Base-by-base conservation (phyloP, 2,113 vertebrate genomes). In the Aptenodytes forsteri region DNA sequence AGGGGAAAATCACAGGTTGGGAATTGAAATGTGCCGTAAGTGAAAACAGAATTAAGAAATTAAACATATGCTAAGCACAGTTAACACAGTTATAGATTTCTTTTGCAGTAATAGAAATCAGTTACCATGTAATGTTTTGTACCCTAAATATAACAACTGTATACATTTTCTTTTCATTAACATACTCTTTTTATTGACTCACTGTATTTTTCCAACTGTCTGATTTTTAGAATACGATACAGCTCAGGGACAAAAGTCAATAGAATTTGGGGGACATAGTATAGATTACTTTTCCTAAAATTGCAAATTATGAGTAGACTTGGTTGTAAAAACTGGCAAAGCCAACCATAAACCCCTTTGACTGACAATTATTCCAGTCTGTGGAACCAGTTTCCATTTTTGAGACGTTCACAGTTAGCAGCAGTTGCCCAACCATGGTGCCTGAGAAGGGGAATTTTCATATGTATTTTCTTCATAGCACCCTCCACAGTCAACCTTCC, bases 1-100 rank as follows among this genome's bases (percentile, higher is more conserved):
- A 91, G 61, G 76, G 67, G 77, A 81, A 83, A 94, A 96, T 92
- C 55, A 78, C 71, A 90, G 66, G 84, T 96, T 87, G 75, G 67
- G 36, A 56, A 79, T 7, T 67, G n/a, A 64, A 95, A 89, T 65
- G 27, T 64, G 81, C 73, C 66, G 8, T 81, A 87, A 96, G 61
- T 89, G 72, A 61, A 85, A 94, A 56, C 27, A 94, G 91, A 98
- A 95, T 81, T 89, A 92, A 97, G 89, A 79, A 62, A 69, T 77
- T 80, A 92, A 95, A 47, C 29, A 72, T 46, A 80, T 54, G 65
- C 50, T 92, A 83, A 95, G 64, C 25, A 34, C 71, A 72, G 32
- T 87, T 89, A 86, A 90, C 62, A 29, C 25, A 38, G 23, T 36
- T 56, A 83, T 2, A 69, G 58, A 82, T 81, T 83, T 81, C 49